These are phyloP conservation scores for Hydrotaea cyrtoneurina DNA, from an alignment of 2,888 invertebrate genomes.

Conservation along the genomic window DNA sequence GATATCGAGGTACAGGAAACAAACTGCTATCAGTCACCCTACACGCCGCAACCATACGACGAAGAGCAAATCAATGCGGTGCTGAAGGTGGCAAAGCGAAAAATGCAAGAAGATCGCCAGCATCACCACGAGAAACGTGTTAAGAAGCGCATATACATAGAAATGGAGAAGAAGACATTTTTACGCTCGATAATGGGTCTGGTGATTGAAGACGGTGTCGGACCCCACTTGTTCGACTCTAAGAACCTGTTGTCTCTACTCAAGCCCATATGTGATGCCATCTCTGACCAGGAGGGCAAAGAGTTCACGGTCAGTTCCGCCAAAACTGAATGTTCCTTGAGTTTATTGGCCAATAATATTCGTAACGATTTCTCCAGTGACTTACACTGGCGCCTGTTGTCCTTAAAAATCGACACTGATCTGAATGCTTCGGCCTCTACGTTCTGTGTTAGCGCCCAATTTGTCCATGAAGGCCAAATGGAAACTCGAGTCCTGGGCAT, in stretches of 20 bases:
- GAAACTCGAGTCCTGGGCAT: slow-evolving; percentile 46
- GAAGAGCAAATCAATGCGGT: slow-evolving; percentile 52
- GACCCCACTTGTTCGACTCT: slow-evolving; percentile 25
- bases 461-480: slow-evolving; percentile 33
- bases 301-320: slow-evolving; percentile 23
- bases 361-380: slow-evolving; percentile 50
- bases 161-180: slow-evolving; percentile 30
- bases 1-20: slow-evolving; percentile 25
- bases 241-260: slow-evolving; percentile 38
- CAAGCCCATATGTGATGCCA: slow-evolving; percentile 41
- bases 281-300: slow-evolving; percentile 30
- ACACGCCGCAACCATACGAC: slow-evolving; percentile 39
- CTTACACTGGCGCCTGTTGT: slow-evolving; percentile 53
- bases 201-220: slow-evolving; percentile 52
- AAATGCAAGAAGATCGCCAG: slow-evolving; percentile 41
- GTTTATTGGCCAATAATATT: slow-evolving; percentile 16
- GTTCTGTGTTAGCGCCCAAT: slow-evolving; percentile 43
- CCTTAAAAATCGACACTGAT: slow-evolving; percentile 53
- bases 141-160: slow-evolving; percentile 15
- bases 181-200: slow-evolving; percentile 48
- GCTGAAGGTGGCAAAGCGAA: slow-evolving; percentile 49
- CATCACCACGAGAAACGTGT: not conserved
- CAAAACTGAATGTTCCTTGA: slow-evolving; percentile 32
- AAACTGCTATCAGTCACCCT: not conserved
- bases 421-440: slow-evolving; percentile 23